phyloP scores from a whole-genome alignment of 2,797 vertebrate species.

The Schizopygopsis pylzovi region DNA sequence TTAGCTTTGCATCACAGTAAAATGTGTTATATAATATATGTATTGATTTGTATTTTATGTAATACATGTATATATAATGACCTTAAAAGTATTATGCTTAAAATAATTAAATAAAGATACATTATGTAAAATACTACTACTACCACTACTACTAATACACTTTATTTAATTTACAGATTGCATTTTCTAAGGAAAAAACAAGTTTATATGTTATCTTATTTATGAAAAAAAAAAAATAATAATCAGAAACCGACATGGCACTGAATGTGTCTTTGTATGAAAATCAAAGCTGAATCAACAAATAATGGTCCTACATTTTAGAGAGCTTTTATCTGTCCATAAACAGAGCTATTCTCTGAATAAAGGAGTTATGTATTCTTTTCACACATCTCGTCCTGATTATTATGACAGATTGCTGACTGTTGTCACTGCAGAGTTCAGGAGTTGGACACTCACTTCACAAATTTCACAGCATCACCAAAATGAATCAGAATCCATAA shows the following conservation, averaged over 20 bases:
- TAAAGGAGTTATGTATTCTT: neutral
- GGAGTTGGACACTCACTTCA: slow-evolving; percentile 7
- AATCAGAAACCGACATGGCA: neutral
- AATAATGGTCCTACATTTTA: neutral
- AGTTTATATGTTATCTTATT: too few relatives aligned
- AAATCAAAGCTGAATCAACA: neutral
- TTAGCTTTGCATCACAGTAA: neutral
- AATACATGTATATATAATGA: neutral
- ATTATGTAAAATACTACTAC: too few relatives aligned
- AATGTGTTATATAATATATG: neutral
- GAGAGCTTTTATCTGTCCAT: neutral
- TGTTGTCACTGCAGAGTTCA: slow-evolving; percentile 21
- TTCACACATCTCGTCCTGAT: slow-evolving; percentile 8
- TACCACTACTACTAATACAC: too few relatives aligned
- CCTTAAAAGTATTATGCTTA: too few relatives aligned
- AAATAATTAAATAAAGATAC: too few relatives aligned
- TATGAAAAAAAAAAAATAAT: too few relatives aligned
- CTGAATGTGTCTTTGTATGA: neutral
- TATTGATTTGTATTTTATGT: neutral
- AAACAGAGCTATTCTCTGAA: neutral
- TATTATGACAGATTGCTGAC: slow-evolving; percentile 42
- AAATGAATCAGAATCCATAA: slow-evolving; percentile 3
- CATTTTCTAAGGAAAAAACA: too few relatives aligned
- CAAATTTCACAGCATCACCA: slow-evolving; percentile 10
- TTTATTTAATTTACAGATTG: too few relatives aligned